Evolutionary conservation across 1,140 invertebrate species (phyloP).

Genomic region (Globodera rostochiensis): DNA sequence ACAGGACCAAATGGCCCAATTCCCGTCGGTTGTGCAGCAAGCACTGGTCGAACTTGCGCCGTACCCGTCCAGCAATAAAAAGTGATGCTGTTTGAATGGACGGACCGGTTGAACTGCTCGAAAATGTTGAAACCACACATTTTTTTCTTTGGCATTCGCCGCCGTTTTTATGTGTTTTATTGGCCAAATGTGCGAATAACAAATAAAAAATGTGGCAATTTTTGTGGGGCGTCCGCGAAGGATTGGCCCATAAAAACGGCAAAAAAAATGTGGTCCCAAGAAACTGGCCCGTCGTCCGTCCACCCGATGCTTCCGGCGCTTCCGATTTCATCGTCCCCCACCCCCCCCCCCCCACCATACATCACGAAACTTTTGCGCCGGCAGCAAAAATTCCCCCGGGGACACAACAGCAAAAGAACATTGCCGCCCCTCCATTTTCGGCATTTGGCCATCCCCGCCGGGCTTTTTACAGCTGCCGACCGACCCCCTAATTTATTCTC

Average conservation of each 20-base stretch:
- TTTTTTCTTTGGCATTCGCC: neutral
- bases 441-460: too few species aligned
- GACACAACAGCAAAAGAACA: neutral
- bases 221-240: too few species aligned
- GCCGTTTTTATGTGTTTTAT: neutral
- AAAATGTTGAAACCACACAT: neutral
- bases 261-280: neutral
- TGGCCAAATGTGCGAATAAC: neutral
- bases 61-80: neutral
- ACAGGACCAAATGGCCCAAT: conserved; percentile 3
- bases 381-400: neutral
- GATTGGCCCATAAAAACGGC: neutral
- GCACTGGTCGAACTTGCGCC: neutral
- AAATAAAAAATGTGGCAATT: neutral
- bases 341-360: neutral
- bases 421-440: too few species aligned
- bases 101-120: neutral
- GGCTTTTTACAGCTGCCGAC: neutral
- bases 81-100: neutral
- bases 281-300: neutral
- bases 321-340: neutral
- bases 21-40: neutral
- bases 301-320: neutral
- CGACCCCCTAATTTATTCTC: neutral
- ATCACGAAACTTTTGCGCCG: neutral